Evolutionary conservation across 2,113 vertebrate genomes (phyloP), one percentile per base, ranked within the genome.

Genomic region (Xenopus laevis): DNA sequence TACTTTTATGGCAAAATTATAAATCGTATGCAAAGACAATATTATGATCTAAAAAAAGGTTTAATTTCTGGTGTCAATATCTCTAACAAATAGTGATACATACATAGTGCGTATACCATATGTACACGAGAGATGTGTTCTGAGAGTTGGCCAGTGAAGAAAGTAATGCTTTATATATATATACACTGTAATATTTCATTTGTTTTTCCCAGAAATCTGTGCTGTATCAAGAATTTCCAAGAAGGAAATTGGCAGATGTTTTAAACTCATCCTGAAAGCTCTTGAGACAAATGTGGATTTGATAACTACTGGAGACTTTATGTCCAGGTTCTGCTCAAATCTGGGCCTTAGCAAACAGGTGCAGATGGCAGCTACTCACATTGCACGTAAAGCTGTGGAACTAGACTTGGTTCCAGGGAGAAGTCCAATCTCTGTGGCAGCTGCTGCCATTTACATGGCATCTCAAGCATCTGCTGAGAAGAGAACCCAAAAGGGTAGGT

Each of bases 321-420:
- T 99, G 97, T 98, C 97, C 65, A 95, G 97, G 50, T 99, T 99
- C 90, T 99, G 97, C 83, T 98, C 97, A 77, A 99, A 99, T 85
- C 89, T 99, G 75, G 93, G 97, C 63, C 87, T 99, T 80, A 96
- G 96, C 70, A 99, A 99, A 70, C 96, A 98, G 85, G 97, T 99
- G 9, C 97, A 99, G 79, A 98, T 98, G 96, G 97, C 95, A 2
- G 97, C 96, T 45, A 99, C 97, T 1, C 95, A 89, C 7, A 99
- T 99, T 75, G 97, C 97, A 69, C 92, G 94, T 60, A 97, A 98
- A 81, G 97, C 97, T 0, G 97, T 99, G 82, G 97, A 98, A 65
- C 79, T 98, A 17, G 97, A 99, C 88, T 82, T 99, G 84, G 97
- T 99, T 77, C 97, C 97, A 9, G 97, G 97, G 20, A 90, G 97